Evolutionary conservation across 1,140 invertebrate genomes (phyloP).

Genomic region (Epicauta chinensis): DNA sequence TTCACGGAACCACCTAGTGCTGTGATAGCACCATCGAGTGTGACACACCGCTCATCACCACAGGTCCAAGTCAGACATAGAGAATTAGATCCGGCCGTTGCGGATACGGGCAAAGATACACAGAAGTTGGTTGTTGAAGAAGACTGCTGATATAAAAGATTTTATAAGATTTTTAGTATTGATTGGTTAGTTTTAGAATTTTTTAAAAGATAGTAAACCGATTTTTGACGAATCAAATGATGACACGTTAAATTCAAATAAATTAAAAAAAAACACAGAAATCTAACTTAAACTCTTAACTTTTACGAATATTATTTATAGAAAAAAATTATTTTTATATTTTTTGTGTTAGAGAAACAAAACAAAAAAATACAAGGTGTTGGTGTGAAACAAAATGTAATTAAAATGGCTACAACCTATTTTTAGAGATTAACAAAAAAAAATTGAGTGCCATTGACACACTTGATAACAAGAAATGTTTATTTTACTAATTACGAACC

Average conservation of each 20-base stretch:
- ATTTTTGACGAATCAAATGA: not conserved
- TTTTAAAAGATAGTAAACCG: slow-evolving; percentile 16
- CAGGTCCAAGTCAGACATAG: slow-evolving; percentile 64
- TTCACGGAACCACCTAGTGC: slow-evolving; percentile 58
- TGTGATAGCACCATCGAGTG: slow-evolving; percentile 72
- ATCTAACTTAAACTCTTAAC: not conserved
- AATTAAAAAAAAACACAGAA: not conserved
- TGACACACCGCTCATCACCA: slow-evolving; percentile 68
- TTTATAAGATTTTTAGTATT: slow-evolving; percentile 10
- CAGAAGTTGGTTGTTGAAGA: slow-evolving; percentile 77
- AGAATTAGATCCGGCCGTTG: slow-evolving; percentile 72
- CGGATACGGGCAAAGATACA: slow-evolving; percentile 88
- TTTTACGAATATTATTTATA: not conserved
- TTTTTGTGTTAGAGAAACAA: not conserved
- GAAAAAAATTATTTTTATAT: slow-evolving; percentile 12
- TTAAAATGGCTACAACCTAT: slow-evolving; percentile 6
- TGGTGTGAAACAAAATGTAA: not conserved
- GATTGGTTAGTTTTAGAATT: slow-evolving; percentile 25
- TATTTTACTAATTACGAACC: too few relatives aligned
- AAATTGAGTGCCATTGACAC: slow-evolving; percentile 25
- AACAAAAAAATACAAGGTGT: not conserved
- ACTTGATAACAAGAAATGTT: slow-evolving; percentile 2
- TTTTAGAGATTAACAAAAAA: slow-evolving; percentile 3
- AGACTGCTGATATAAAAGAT: slow-evolving; percentile 51
- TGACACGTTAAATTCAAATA: not conserved